Evolutionary conservation across 2,113 vertebrate species (phyloP).

Genomic region (Emydura subglobosa): DNA sequence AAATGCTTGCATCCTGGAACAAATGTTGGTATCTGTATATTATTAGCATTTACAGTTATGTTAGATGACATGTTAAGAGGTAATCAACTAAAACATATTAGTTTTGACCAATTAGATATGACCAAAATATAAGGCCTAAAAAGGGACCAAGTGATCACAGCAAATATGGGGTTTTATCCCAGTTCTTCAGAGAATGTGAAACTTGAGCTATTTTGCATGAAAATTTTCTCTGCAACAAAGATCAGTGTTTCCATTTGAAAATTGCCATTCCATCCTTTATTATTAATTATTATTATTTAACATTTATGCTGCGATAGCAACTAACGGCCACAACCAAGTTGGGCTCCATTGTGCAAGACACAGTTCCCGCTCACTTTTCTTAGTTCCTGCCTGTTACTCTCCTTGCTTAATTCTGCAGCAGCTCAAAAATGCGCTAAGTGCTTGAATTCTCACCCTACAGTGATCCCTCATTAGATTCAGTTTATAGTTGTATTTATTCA

Average conservation of each 20-base stretch:
- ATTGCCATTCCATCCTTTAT: background rate
- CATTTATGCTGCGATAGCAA: background rate
- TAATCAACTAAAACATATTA: background rate
- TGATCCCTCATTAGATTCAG: background rate
- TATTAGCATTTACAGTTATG: background rate
- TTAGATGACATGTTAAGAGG: background rate
- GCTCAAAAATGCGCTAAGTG: background rate
- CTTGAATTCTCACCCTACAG: background rate
- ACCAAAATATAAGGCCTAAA: background rate
- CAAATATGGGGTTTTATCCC: fast-evolving
- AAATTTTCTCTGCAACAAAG: background rate
- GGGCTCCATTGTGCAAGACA: background rate
- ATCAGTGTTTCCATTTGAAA: background rate
- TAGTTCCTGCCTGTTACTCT: conserved; percentile 7
- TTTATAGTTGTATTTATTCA: background rate
- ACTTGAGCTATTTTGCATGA: background rate
- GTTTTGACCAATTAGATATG: background rate
- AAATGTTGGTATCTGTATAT: background rate
- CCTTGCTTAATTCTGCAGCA: conserved; percentile 20
- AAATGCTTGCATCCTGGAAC: background rate
- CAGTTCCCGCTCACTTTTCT: conserved; percentile 4
- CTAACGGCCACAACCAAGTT: background rate
- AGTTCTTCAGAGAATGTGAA: background rate
- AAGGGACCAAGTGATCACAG: background rate
- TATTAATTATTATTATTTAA: background rate